Conservation (phyloP, 2,113 vertebrate species). For the Erythrocercus mccallii region DNA sequence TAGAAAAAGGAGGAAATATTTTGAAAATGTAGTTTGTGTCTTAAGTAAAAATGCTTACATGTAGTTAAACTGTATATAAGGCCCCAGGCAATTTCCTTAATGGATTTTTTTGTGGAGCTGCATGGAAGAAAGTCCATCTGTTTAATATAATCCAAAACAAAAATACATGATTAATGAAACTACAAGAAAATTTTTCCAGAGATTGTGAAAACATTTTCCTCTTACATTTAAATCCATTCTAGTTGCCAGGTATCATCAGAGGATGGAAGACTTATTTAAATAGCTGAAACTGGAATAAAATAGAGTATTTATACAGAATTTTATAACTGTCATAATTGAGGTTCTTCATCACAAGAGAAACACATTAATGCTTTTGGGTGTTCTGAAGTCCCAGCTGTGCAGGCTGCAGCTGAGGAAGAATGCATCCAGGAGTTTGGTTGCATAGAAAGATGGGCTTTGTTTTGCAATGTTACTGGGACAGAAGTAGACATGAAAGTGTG, state of each 20-base stretch:
- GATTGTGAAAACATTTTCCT: conserved; percentile 12
- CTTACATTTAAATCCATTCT: background rate
- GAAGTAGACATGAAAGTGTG: background rate
- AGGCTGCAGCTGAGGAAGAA: background rate
- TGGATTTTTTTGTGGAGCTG: background rate
- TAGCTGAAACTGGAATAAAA: background rate
- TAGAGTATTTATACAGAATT: background rate
- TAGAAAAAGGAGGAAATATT: background rate
- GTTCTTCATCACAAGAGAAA: background rate
- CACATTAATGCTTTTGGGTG: background rate
- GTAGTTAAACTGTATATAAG: background rate
- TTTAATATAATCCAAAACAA: conserved; percentile 23
- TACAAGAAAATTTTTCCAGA: conserved; percentile 25
- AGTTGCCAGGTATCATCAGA: conserved; percentile 30
- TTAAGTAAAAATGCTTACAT: background rate
- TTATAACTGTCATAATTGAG: background rate
- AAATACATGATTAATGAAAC: conserved; percentile 26
- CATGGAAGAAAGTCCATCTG: background rate
- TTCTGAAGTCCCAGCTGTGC: background rate
- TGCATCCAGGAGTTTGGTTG: background rate
- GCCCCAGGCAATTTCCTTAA: background rate
- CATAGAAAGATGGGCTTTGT: background rate
- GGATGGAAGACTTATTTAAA: background rate
- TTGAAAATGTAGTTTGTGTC: background rate
- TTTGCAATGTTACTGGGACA: background rate